These are phyloP conservation scores for Ramphastos sulfuratus DNA, from an alignment of 2,113 vertebrate genomes.

Conservation along the genomic window DNA sequence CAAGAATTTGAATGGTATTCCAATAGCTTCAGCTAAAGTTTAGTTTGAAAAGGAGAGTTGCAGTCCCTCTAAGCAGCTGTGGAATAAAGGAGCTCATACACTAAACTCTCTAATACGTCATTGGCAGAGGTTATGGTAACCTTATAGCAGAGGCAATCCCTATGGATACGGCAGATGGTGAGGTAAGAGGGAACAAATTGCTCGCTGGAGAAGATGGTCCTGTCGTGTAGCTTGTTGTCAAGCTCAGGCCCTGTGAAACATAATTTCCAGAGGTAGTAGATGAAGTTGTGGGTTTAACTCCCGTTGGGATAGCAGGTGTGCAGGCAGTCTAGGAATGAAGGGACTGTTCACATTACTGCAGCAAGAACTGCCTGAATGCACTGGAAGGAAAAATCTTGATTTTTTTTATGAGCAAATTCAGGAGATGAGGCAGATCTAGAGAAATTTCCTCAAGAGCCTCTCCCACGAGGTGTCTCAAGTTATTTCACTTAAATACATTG, in stretches of 20 bases:
- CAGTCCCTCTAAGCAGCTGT: not conserved
- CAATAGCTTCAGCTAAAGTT: not conserved
- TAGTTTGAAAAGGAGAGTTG: not conserved
- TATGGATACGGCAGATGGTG: not conserved
- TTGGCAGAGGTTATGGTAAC: not conserved
- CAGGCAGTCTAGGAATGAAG: not conserved
- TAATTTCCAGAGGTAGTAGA: not conserved
- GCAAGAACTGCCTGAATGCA: accelerated
- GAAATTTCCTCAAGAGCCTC: not conserved
- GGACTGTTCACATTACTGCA: not conserved
- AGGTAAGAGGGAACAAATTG: not conserved
- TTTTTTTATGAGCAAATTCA: not conserved
- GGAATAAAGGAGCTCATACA: not conserved
- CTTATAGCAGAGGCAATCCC: not conserved
- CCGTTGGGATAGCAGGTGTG: not conserved
- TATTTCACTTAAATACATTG: not conserved
- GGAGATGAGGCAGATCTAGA: not conserved
- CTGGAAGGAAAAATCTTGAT: not conserved
- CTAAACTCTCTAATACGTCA: not conserved
- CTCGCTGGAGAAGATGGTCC: not conserved
- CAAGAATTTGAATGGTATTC: not conserved
- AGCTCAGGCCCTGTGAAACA: not conserved
- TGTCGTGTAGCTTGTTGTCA: not conserved
- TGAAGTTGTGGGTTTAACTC: not conserved
- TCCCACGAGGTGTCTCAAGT: not conserved